Evolutionary conservation across 2,113 vertebrate genomes (phyloP).

Genomic region (Phyllostomus discolor): DNA sequence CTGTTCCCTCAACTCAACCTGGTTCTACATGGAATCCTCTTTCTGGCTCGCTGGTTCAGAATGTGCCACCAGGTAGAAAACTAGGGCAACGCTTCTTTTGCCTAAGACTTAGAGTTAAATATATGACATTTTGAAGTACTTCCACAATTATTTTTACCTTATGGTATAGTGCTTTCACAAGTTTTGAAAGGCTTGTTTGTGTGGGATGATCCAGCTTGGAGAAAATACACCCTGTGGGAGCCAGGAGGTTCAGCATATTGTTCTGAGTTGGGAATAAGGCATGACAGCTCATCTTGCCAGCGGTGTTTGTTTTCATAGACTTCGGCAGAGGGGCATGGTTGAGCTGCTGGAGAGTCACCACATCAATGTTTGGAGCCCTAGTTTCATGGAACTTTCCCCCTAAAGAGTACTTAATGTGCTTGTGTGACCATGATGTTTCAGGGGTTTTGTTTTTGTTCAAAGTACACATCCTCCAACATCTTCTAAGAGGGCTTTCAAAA

Average conservation of each 20-base stretch:
- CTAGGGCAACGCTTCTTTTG: background rate
- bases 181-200: background rate
- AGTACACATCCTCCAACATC: background rate
- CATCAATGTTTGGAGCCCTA: background rate
- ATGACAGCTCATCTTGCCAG: background rate
- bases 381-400: background rate
- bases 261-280: background rate
- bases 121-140: background rate
- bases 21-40: background rate
- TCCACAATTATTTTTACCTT: slow-evolving; percentile 1
- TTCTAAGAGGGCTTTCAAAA: background rate
- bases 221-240: background rate
- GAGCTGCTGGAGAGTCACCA: background rate
- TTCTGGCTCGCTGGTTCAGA: background rate
- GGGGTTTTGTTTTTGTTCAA: background rate
- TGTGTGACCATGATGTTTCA: background rate
- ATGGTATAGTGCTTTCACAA: background rate
- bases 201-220: background rate
- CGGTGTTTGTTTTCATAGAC: background rate
- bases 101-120: background rate
- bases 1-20: background rate
- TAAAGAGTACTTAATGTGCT: background rate
- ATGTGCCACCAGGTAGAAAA: background rate
- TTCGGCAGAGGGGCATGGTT: background rate
- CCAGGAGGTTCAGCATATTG: background rate